Conservation (phyloP, 92 coral and sea anemone species). For the Zoanthus solanderi region DNA sequence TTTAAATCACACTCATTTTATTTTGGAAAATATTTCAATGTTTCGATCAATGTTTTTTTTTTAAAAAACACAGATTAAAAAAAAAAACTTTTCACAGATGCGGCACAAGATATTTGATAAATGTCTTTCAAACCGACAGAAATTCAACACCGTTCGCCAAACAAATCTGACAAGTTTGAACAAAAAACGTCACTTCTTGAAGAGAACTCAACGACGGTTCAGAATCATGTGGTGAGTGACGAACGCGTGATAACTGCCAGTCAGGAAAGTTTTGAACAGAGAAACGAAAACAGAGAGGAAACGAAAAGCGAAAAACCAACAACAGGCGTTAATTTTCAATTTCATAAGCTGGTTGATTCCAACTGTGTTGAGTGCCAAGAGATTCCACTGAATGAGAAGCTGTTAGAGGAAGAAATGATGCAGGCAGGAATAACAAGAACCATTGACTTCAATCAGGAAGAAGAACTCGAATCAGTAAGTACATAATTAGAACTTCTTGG, state of each 20-base stretch:
- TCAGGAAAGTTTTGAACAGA: background rate
- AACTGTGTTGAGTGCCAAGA: background rate
- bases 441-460: slow-evolving; percentile 22
- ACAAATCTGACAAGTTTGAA: slow-evolving; percentile 36
- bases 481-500: background rate
- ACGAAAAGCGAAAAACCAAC: background rate
- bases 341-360: background rate
- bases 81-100: background rate
- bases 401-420: slow-evolving; percentile 33
- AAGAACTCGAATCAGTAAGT: slow-evolving; percentile 2
- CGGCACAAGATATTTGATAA: background rate
- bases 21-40: background rate
- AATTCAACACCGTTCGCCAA: slow-evolving; percentile 38
- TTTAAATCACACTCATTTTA: background rate
- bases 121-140: slow-evolving; percentile 24
- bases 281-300: background rate
- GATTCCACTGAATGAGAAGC: background rate
- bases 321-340: background rate
- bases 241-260: background rate
- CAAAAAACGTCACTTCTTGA: background rate
- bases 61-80: background rate
- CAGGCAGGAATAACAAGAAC: slow-evolving; percentile 8
- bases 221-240: background rate
- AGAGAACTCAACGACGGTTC: background rate
- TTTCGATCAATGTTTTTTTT: background rate